phyloP scores from a whole-genome alignment of 2,797 vertebrate genomes.

The Smutsia temminckii region DNA sequence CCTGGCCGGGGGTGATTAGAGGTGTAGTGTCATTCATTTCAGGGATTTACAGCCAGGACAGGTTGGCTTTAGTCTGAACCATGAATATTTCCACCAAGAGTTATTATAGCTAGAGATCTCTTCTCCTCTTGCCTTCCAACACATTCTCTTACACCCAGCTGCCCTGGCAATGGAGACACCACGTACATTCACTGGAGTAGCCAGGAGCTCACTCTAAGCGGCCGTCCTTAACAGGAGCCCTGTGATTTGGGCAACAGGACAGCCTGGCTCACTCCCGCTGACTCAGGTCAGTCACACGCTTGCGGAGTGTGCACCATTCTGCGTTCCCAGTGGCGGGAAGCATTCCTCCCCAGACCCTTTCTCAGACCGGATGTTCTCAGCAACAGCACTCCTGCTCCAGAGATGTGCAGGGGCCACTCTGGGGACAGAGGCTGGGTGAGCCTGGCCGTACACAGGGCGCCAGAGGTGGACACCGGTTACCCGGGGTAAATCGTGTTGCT shows the following conservation, averaged over 20 bases:
- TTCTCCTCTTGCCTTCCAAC: neutral
- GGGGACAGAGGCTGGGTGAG: neutral
- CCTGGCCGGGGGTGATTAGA: neutral
- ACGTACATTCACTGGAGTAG: neutral
- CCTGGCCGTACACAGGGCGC: neutral
- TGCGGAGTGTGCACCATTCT: neutral
- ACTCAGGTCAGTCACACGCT: neutral
- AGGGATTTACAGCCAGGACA: neutral
- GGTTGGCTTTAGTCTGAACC: neutral
- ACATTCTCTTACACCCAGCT: neutral
- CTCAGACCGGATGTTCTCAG: neutral
- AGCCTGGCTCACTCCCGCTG: neutral
- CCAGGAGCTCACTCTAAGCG: neutral
- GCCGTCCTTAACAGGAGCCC: neutral
- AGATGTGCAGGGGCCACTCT: neutral
- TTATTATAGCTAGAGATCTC: slow-evolving; percentile 1
- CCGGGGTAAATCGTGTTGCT: neutral
- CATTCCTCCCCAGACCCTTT: neutral
- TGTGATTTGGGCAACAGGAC: neutral
- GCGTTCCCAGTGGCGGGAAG: neutral
- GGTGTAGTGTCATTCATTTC: neutral
- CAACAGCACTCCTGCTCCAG: neutral
- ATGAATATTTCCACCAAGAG: neutral
- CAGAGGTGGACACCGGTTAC: neutral
- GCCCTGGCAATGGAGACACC: neutral